A percentile compares a stretch with the other conserved stretches of the same genome.
Conservation (phyloP, 2,113 vertebrate genomes). For the Corythoichthys intestinalis region DNA sequence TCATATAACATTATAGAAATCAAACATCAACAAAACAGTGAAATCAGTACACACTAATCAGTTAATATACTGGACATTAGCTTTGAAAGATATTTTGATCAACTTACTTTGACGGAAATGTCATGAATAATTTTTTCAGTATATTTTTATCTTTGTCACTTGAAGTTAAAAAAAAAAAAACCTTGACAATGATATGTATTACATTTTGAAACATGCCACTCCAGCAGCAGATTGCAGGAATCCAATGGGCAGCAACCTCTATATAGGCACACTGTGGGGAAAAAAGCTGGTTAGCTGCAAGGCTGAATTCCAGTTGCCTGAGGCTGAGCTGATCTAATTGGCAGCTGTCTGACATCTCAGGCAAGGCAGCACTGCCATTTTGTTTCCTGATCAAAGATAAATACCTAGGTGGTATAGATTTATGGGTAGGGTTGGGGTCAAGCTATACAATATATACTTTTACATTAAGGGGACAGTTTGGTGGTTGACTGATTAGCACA, state of each 20-base stretch:
- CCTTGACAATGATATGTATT: conserved; percentile 10
- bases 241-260: conserved; percentile 15
- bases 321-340: conserved; percentile 57
- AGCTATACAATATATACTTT: background rate
- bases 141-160: background rate
- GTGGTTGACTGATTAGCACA: too few species aligned
- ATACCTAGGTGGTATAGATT: conserved; percentile 12
- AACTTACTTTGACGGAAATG: background rate
- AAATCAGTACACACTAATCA: too few species aligned
- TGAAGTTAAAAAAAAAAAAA: conserved; percentile 2
- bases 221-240: conserved; percentile 10
- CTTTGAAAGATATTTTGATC: background rate
- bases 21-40: too few species aligned
- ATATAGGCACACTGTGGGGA: conserved; percentile 6
- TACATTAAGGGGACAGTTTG: too few species aligned
- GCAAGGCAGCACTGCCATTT: conserved; percentile 39
- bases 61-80: background rate
- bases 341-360: conserved; percentile 57
- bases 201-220: background rate
- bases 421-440: background rate
- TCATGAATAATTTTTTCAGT: conserved; percentile 18
- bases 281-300: conserved; percentile 24
- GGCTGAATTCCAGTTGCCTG: conserved; percentile 35
- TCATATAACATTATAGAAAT: too few species aligned
- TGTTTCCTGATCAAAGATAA: conserved; percentile 53